Evolutionary conservation across 2,888 invertebrate genomes (phyloP).

Genomic region (Diarsia mendica): DNA sequence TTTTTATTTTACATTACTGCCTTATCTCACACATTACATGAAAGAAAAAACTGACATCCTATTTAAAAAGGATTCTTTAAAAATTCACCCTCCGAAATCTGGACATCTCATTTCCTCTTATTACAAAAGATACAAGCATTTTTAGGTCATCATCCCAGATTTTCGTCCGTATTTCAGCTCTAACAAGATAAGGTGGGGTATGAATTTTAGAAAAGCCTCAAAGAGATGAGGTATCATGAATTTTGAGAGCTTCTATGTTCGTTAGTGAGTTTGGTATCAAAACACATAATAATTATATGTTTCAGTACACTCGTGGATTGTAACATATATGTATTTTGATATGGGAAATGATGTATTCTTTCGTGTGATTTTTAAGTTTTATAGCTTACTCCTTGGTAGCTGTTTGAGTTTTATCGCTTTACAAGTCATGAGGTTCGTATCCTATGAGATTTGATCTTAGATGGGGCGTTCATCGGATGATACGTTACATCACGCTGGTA

Average conservation of each 20-base stretch:
- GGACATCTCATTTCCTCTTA: constrained; percentile 20
- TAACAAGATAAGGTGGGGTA: constrained; percentile 26
- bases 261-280: background rate
- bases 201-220: constrained; percentile 16
- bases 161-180: constrained; percentile 16
- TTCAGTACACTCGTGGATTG: background rate
- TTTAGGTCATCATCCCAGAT: constrained; percentile 28
- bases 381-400: background rate
- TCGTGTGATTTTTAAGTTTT: background rate
- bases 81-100: background rate
- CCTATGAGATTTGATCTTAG: background rate
- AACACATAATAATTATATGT: too few species aligned
- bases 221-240: constrained; percentile 33
- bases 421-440: background rate
- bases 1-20: too few species aligned
- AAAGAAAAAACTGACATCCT: background rate
- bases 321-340: background rate
- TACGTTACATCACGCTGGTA: too few species aligned
- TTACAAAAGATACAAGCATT: constrained; percentile 29
- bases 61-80: background rate
- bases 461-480: background rate
- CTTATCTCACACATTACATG: too few species aligned
- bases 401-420: background rate
- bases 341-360: background rate
- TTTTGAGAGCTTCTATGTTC: constrained; percentile 14